phyloP scores from a whole-genome alignment of 1,140 invertebrate genomes.

The Drosophila murphyi region DNA sequence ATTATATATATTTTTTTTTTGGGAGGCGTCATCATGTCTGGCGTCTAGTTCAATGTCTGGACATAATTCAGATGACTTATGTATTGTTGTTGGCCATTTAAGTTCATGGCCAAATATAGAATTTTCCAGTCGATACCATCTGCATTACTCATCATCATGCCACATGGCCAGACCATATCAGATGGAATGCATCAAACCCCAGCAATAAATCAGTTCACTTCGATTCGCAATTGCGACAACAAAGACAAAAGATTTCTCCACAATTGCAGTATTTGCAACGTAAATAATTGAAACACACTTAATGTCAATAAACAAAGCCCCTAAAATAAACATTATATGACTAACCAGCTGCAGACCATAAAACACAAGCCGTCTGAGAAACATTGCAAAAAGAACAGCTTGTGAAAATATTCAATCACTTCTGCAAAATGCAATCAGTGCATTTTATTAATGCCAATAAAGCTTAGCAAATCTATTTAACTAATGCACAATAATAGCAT shows the following conservation, averaged over 20 bases:
- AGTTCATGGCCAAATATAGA: conserved; percentile 35
- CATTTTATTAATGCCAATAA: not conserved
- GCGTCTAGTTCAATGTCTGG: conserved; percentile 9
- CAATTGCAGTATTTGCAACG: conserved; percentile 3
- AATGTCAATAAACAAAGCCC: conserved; percentile 7
- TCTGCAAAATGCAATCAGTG: not conserved
- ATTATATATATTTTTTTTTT: not conserved
- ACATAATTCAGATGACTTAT: conserved; percentile 19
- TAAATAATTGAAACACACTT: conserved; percentile 22
- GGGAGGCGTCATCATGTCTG: conserved; percentile 58
- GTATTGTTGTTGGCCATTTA: conserved; percentile 19
- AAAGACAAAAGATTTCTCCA: conserved; percentile 16
- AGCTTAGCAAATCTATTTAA: not conserved
- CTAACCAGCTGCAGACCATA: not conserved
- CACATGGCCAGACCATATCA: conserved; percentile 3
- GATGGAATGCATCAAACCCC: conserved; percentile 4
- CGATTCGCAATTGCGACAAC: conserved; percentile 5
- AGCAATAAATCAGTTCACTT: conserved; percentile 15
- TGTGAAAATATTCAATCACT: not conserved
- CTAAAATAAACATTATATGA: conserved; percentile 11
- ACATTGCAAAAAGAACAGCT: not conserved
- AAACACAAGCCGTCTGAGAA: not conserved
- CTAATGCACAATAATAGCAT: not conserved
- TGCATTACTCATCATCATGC: conserved; percentile 27
- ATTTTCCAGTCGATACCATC: conserved; percentile 1